Conservation (phyloP, 1,140 invertebrate genomes). For the Acromyrmex echinatior region DNA sequence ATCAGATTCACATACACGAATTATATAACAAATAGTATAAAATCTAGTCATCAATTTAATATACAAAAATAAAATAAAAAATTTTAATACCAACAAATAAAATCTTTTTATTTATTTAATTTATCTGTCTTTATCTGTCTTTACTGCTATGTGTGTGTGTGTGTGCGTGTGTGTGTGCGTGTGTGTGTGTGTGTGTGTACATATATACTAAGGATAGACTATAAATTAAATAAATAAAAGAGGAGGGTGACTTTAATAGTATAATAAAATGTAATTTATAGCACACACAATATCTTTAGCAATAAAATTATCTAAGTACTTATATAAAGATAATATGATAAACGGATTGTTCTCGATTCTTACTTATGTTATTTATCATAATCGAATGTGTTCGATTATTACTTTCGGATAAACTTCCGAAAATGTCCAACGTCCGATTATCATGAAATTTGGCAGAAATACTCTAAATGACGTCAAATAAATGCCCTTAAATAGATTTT, state of each 20-base stretch:
- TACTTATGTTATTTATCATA: not conserved
- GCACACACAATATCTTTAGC: not conserved
- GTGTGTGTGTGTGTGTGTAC: no score
- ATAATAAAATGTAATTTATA: not conserved
- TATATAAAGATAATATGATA: not conserved
- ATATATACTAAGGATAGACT: no score
- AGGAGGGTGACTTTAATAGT: no score
- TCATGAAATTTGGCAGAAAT: no score
- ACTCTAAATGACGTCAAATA: no score
- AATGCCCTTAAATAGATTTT: no score
- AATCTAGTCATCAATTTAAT: not conserved
- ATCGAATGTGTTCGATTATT: not conserved
- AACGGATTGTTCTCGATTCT: not conserved
- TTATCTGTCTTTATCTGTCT: no score
- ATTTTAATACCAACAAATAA: not conserved
- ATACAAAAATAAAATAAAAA: not conserved
- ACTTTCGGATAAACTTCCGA: not conserved
- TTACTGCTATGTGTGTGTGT: no score
- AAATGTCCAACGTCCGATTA: no score
- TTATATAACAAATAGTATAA: constrained; percentile 6
- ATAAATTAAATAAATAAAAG: not conserved
- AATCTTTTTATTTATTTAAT: not conserved
- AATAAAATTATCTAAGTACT: not conserved
- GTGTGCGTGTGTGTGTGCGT: no score
- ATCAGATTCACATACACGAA: not conserved